Conservation (phyloP, 2,888 invertebrate genomes). For the Hirtodrosophila cameraria region DNA sequence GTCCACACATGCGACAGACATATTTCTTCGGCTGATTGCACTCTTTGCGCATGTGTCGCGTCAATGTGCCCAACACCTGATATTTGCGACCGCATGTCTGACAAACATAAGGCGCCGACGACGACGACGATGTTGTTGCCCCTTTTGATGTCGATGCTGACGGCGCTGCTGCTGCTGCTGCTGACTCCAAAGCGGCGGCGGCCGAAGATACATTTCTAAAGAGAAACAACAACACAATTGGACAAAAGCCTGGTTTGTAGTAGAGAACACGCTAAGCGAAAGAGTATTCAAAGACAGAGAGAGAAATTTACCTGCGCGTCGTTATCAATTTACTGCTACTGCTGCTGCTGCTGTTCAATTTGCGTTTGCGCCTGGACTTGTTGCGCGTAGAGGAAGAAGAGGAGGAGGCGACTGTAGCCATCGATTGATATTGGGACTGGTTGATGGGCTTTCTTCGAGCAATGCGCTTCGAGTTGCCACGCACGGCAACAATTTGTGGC, state of each 20-base stretch:
- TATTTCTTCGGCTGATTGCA: conserved; percentile 83
- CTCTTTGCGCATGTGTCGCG: conserved; percentile 86
- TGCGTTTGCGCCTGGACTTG: conserved; percentile 63
- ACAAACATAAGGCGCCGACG: conserved; percentile 67
- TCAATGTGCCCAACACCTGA: conserved; percentile 77
- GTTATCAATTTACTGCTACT: conserved; percentile 39
- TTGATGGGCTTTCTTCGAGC: conserved; percentile 54
- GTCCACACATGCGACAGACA: conserved; percentile 80
- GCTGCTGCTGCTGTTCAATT: conserved; percentile 38
- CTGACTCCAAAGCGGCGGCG: background rate
- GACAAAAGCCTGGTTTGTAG: conserved; percentile 14
- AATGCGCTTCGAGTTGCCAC: conserved; percentile 50
- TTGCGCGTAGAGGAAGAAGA: conserved; percentile 32
- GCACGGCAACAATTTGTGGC: conserved; percentile 49
- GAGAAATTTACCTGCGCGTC: conserved; percentile 65
- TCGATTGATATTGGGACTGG: conserved; percentile 25
- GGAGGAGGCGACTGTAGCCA: conserved; percentile 25
- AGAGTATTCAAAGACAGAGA: conserved; percentile 17
- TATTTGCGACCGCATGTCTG: conserved; percentile 78
- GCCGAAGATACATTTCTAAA: conserved; percentile 35
- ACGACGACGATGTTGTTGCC: conserved; percentile 11
- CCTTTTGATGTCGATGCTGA: conserved; percentile 8
- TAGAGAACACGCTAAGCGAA: no score
- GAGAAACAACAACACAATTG: conserved; percentile 49
- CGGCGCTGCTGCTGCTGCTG: conserved; percentile 12